Evolutionary conservation across 1,140 invertebrate species (phyloP), one percentile per base, ranked within the genome.

Genomic region (Subanguina moxae): DNA sequence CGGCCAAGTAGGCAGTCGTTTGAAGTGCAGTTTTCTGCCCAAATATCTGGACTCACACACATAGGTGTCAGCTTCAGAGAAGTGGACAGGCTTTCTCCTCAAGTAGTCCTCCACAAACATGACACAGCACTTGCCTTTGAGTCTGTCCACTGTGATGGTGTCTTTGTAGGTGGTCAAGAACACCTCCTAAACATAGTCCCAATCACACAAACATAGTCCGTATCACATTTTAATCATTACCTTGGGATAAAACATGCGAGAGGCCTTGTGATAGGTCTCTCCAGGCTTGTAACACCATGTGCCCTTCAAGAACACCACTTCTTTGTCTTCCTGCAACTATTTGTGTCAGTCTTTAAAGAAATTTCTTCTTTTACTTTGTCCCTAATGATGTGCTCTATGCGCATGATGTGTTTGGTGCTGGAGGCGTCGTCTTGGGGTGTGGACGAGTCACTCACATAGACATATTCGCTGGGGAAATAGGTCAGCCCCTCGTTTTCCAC

Each of bases 11-110:
- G 30, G 21, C 3, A 77, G 52, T 56, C 70, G 77, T 21, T 72
- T 61, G 61, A 79, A 80, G 46, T 79, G 77, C 23, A 66, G 57
- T 52, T 73, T 66, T 61, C 75, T 64, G 45, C 78, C 78, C 23
- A 89, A 91, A 83, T 98, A 97, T 13, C 93, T 87, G 17, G 91
- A 94, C 84, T 98, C 94, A 83, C 94, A 97, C 0, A 97, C 93
- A 82, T 91, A 98, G 0, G 97, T 90, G 84, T 98, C 94, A 82
- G 93, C 93, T 67, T 94, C 92, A 0, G 88, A 86, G 82, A 93
- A 91, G 79, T 88, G 89, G 85, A 83, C 64, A 15, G 74, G 68
- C 30, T 70, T 66, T 9, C 46, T 88, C 77, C 91, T 90, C 78
- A 96, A 92, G 84, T 95, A 98, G 80, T 97, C 93, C 63, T 92